Base-by-base conservation (phyloP, 2,113 vertebrate species). In the Antechinus stuartii region DNA sequence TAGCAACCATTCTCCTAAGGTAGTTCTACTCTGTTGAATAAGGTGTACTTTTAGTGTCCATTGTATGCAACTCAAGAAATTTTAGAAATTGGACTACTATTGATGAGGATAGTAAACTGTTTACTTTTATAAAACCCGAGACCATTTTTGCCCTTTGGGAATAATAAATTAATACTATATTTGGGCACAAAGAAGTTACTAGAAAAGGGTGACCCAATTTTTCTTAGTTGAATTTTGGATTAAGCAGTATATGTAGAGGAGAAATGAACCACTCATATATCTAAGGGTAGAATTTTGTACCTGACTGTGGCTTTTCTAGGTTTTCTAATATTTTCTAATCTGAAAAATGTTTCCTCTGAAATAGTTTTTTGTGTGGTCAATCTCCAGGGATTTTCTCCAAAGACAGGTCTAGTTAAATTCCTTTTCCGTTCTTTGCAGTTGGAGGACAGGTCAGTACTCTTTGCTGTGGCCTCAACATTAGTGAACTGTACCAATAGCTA, bases 401-500 rank as follows among this genome's bases (percentile, higher is more conserved):
- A 90, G 49, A 27, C 46, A 90, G 90, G 23, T n/a, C 89, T 0
- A 0, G 10, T 93, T 0, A 2, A 93, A 14, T 4, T 10, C 24
- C 61, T 16, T 0, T 23, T 0, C 42, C 95, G 0, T n/a, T 0
- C 0, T 94, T 2, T 10, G 11, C 98, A 99, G 99, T 99, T 99
- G 0, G 99, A 99, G 94, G 99, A 99, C 97, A 99, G 99, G 98
- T 99, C 99, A 0, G 99, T 99, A 95, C 99, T 99, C 56, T 99
- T 99, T 3, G 99, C 99, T 0, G 98, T 99, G 6, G 99, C 99
- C 94, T 99, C 99, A 4, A 99, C 99, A 0, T 98, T 99, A 76
- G 99, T 99, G 49, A 99, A 99, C 97, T 99, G 99, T 98, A 99
- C 99, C 95, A 99, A 99, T 98, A 99, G 99, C 98, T 99, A 99